These are phyloP conservation scores for Rugalucina vietnamica DNA, from an alignment of 2,888 invertebrate genomes.

Conservation along the genomic window DNA sequence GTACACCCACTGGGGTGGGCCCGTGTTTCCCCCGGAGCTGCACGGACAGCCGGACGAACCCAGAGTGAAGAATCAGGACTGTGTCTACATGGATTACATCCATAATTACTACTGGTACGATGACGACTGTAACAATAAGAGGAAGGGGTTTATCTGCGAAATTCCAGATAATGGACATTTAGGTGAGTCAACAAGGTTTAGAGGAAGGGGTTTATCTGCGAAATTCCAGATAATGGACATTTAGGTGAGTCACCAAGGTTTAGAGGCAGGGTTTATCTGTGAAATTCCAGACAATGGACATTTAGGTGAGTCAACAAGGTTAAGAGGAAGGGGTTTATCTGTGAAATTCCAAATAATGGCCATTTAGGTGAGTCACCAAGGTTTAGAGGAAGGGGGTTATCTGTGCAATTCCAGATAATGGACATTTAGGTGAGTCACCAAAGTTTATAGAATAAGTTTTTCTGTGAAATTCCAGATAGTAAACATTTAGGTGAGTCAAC, in stretches of 20 bases:
- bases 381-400: too few species aligned
- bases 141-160: neutral
- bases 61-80: neutral
- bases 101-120: constrained; percentile 4
- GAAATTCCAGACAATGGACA: neutral
- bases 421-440: too few species aligned
- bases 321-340: neutral
- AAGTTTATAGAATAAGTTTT: too few species aligned
- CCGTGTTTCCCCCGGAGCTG: neutral
- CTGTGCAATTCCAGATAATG: too few species aligned
- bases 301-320: neutral
- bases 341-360: too few species aligned
- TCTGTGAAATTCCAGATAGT: too few species aligned
- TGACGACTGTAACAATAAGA: neutral
- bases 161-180: neutral
- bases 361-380: too few species aligned
- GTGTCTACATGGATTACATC: neutral
- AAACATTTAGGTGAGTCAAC: too few species aligned
- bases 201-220: neutral
- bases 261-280: neutral
- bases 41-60: constrained; percentile 12
- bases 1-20: constrained; percentile 1
- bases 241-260: too few species aligned
- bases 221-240: neutral
- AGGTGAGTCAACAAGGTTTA: neutral